phyloP scores from a whole-genome alignment of 1,140 invertebrate species.

The Diorhabda elongata region DNA sequence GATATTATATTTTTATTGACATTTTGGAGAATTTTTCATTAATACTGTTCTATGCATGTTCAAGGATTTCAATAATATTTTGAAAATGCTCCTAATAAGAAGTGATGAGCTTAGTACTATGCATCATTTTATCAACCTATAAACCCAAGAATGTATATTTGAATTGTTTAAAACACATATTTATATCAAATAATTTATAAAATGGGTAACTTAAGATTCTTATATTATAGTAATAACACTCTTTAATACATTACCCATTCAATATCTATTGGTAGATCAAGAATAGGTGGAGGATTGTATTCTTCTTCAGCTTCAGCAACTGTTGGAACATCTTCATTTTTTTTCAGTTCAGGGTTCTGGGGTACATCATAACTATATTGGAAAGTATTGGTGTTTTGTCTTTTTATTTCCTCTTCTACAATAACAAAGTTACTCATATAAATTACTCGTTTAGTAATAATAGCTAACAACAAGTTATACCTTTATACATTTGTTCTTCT shows the following conservation, averaged over 20 bases:
- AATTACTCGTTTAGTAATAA: slow-evolving; percentile 2
- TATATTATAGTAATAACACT: background rate
- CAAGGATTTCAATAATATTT: too few species aligned
- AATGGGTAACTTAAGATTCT: too few species aligned
- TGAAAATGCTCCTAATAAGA: too few species aligned
- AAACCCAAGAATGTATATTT: too few species aligned
- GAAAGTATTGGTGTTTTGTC: slow-evolving; percentile 62
- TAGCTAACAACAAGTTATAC: slow-evolving; percentile 45
- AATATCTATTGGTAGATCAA: slow-evolving; percentile 71
- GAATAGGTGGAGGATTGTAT: slow-evolving; percentile 63
- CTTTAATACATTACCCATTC: slow-evolving; percentile 58
- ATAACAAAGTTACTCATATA: slow-evolving; percentile 8
- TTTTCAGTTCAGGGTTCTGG: slow-evolving; percentile 22
- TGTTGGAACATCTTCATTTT: slow-evolving; percentile 33
- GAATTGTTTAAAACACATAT: too few species aligned
- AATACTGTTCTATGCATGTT: too few species aligned
- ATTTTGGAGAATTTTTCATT: too few species aligned
- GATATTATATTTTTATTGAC: too few species aligned
- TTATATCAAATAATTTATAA: too few species aligned
- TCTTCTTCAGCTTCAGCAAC: slow-evolving; percentile 63
- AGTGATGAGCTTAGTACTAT: too few species aligned
- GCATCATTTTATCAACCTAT: too few species aligned
- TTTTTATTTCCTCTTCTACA: slow-evolving; percentile 87
- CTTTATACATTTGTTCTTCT: slow-evolving; percentile 80
- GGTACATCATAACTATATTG: slow-evolving; percentile 68